Conservation (phyloP, 2,797 vertebrate genomes). For the Neopelma chrysocephalum region DNA sequence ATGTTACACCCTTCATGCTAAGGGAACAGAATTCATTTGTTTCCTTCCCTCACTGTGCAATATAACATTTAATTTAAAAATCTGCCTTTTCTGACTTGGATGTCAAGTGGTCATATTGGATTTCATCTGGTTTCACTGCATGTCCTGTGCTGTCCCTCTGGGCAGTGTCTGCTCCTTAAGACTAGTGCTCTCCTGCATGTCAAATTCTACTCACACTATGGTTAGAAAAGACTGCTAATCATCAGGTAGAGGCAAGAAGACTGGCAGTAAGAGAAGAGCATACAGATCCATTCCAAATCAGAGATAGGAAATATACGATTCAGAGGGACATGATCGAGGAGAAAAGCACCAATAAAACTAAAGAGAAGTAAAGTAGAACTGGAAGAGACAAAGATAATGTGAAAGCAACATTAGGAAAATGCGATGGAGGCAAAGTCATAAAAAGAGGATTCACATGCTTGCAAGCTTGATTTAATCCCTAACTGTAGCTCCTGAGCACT, state of each 20-base stretch:
- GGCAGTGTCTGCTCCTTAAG: neutral
- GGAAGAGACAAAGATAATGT: neutral
- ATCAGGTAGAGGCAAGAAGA: neutral
- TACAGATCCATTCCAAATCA: neutral
- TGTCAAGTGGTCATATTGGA: neutral
- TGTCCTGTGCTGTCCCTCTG: neutral
- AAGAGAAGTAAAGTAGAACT: neutral
- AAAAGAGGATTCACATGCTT: neutral
- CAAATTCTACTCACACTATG: neutral
- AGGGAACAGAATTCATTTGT: neutral
- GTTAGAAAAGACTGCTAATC: neutral
- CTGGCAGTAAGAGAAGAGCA: neutral
- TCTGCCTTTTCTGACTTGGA: neutral
- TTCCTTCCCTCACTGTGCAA: neutral
- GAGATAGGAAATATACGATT: neutral
- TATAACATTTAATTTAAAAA: neutral
- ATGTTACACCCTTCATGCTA: neutral
- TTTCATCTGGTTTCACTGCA: constrained; percentile 4
- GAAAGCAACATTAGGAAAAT: constrained; percentile 1
- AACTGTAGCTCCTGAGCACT: neutral
- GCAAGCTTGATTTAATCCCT: neutral
- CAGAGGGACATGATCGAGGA: neutral
- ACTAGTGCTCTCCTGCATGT: neutral
- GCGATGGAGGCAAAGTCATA: neutral
- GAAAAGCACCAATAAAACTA: neutral